Conservation (phyloP, 1,140 invertebrate species). For the Drosophila ironensis region DNA sequence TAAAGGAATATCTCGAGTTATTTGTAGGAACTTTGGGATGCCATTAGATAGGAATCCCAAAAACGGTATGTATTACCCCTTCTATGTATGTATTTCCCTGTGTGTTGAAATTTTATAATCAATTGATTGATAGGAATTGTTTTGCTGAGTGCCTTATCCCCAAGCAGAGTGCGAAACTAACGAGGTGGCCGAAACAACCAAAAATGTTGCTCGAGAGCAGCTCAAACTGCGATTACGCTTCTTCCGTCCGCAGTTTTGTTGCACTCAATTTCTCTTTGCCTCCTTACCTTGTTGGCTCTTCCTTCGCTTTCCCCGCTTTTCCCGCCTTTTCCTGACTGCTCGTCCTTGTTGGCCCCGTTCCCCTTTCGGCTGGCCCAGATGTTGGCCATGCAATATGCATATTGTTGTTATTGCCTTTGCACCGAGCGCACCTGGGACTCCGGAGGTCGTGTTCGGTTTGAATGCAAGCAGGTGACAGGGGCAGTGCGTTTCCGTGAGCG, state of each 20-base stretch:
- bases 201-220: conserved; percentile 43
- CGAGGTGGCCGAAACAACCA: conserved; percentile 59
- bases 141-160: neutral
- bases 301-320: neutral
- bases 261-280: conserved; percentile 17
- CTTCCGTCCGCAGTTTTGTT: conserved; percentile 16
- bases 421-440: conserved; percentile 19
- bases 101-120: neutral
- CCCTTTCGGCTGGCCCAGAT: conserved; percentile 27
- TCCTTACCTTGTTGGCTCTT: neutral
- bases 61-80: too few relatives aligned
- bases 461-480: neutral
- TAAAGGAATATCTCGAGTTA: too few relatives aligned
- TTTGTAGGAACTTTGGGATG: too few relatives aligned
- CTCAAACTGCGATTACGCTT: conserved; percentile 43
- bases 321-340: neutral
- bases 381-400: conserved; percentile 58
- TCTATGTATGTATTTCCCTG: neutral
- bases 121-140: neutral
- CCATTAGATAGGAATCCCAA: too few relatives aligned
- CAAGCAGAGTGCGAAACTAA: conserved; percentile 53
- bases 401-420: conserved; percentile 47
- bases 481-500: neutral
- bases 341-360: neutral
- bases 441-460: conserved; percentile 15